Base-by-base conservation (phyloP, 1,140 invertebrate species). In the Paracyclopina nana region DNA sequence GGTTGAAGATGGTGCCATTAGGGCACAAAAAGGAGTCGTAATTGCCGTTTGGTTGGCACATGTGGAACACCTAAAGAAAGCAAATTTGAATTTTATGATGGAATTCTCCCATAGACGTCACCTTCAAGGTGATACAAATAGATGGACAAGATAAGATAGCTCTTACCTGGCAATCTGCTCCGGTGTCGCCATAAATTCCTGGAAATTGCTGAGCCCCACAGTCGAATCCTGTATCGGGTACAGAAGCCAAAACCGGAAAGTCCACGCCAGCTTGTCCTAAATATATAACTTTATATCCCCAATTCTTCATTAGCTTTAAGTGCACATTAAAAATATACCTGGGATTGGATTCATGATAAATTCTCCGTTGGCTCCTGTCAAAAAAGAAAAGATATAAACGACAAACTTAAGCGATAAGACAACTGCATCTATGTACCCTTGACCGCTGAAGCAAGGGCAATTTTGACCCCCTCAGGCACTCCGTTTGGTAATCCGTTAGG, bases 1-100 rank as follows among this genome's bases (percentile, higher is more conserved):
- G 70, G 54, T 71, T 68, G 59, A 72, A 72, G 25, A 71, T 60
- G n/a, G 70, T 72, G 45, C 70, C 70, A 44, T 68, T 64, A 16
- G 70, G 70, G 54, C 70, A 72, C 0, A 72, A 56, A 51, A 72
- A 71, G 1, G 66, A 64, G 31, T 57, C 65, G 42, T 64, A 64
- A 0, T 63, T 59, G n/a, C 67, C 66, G 26, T 66, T 63, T 3
- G 59, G 61, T 57, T 71, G 68, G 51, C 71, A 72, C 25, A 72
- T 66, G 57, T 71, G 69, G 57, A 70, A 72, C 1, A 67, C 69
- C 69, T 70, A 55, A 14, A 57, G 54, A 16, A 46, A 31, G 40
- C 6, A 42, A 42, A 18, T 18, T 42, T 42, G 8, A 11, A 11
- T 42, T 22, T 42, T 42, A 9, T 22, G 24, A 14, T 18, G 20